Base-by-base conservation (phyloP, 2,113 vertebrate species). In the Festucalex cinctus region DNA sequence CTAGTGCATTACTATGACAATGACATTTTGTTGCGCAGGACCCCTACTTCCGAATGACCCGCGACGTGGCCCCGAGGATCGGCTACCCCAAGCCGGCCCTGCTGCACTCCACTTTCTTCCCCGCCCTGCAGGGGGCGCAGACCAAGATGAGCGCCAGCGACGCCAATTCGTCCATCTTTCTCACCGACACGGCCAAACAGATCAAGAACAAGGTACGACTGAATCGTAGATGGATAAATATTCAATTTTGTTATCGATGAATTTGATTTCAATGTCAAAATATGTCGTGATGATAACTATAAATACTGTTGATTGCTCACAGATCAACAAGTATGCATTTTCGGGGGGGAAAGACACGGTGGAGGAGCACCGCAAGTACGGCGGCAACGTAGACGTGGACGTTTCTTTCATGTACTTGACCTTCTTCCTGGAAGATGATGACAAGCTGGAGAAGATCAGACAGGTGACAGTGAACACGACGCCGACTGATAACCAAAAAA, bases 91-190 rank as follows among this genome's bases (percentile, higher is more conserved):
- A 99, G 76, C 97, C 97, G 1, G 97, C 97, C 24, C 89, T 99
- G 78, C 79, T 99, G 56, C 97, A 98, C 85, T 98, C 97, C 1
- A 92, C 93, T 57, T 99, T 99, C 89, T 99, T 99, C 86, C 97
- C 97, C 0, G 97, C 97, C 8, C 89, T 99, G 62, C 97, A 99
- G 84, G 97, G 97, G 17, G 97, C 97, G 5, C 97, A 98, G 83
- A 98, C 96, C 66, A 99, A 99, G 87, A 99, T 99, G 97, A 98
- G 96, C 1, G 94, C 97, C 83, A 99, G 97, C 5, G 96, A 99
- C 20, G 84, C 95, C 32, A 98, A 97, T 82, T 95, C 97, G 28
- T 96, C 97, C 36, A 97, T 99, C 83, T 99, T 98, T 90, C 95
- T 99, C 73, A 99, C 94, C 0, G 97, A 99, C 88, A 93, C 96